Evolutionary conservation across 1,140 invertebrate genomes (phyloP), one percentile per base, ranked within the genome.

Genomic region (Drosophila melanica): DNA sequence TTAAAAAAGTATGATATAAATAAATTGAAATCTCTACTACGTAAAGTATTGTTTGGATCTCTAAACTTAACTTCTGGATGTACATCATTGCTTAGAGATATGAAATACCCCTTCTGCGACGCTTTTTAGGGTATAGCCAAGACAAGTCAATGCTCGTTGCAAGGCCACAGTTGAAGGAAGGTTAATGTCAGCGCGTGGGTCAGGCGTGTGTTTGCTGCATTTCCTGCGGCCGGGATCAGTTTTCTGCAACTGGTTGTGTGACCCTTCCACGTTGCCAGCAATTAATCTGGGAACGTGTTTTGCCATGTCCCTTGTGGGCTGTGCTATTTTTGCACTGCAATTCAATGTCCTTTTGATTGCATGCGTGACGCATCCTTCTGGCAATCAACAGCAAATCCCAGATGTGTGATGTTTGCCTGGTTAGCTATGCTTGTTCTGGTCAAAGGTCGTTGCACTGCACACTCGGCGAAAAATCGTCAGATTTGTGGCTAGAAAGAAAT

Each of bases 301-400:
- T 69, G n/a, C 12, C 47, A 68, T 50, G 65, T 66, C n/a, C 12
- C 20, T 20, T 8, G 10, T 12, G n/a, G 14, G 20, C n/a, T 37
- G 16, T 30, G 14, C 35, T 57, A 44, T 68, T 68, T 33, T 42
- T 45, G 48, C 14, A 11, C 6, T 16, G 10, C 44, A 58, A 65
- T 33, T 60, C 74, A 86, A 75, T 86, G 78, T 48, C 55, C 42
- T 68, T 68, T 71, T 85, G 81, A 85, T 85, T 86, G 70, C 64
- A 44, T 48, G 44, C 59, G 59, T 50, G 55, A 2, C 48, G 33
- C 20, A 3, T 16, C 2, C 60, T 45, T 5, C 18, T 20, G 33
- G 20, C 59, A 75, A 70, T 60, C 59, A 71, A 18, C 47, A 20
- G 54, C 33, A 35, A 48, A 39, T 18, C 44, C 69, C 23, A 45